phyloP scores from a whole-genome alignment of 2,797 vertebrate species.

The Paedocypris micromegethes region DNA sequence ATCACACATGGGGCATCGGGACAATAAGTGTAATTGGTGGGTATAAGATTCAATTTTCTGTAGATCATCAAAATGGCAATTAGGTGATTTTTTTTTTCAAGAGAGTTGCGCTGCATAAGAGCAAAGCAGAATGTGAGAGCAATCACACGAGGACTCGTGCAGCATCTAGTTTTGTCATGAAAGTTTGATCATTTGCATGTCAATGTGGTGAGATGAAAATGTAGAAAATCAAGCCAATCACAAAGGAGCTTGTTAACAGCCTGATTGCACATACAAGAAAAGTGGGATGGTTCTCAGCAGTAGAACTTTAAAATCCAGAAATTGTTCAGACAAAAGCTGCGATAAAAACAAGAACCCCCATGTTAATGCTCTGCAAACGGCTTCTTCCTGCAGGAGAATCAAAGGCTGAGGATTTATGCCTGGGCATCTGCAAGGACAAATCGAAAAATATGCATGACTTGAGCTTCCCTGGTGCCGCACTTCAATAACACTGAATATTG shows the following conservation, averaged over 20 bases:
- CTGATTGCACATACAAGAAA: slow-evolving; percentile 1
- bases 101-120: slow-evolving; percentile 8
- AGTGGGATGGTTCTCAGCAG: neutral
- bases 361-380: slow-evolving; percentile 8
- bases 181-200: slow-evolving; percentile 29
- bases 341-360: neutral
- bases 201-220: slow-evolving; percentile 29
- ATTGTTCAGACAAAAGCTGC: slow-evolving; percentile 8
- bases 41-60: slow-evolving; percentile 30
- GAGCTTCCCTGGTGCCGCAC: slow-evolving; percentile 25
- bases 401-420: slow-evolving; percentile 33
- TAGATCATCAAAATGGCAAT: slow-evolving; percentile 34
- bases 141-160: slow-evolving; percentile 20
- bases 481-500: slow-evolving; percentile 40
- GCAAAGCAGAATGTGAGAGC: slow-evolving; percentile 19
- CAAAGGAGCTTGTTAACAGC: slow-evolving; percentile 17
- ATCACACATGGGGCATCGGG: slow-evolving; percentile 25
- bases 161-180: slow-evolving; percentile 24
- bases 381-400: slow-evolving; percentile 17
- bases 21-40: slow-evolving; percentile 17
- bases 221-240: slow-evolving; percentile 23
- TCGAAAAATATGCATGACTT: slow-evolving; percentile 40
- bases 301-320: neutral
- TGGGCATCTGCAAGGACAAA: slow-evolving; percentile 25
- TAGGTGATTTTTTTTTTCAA: slow-evolving; percentile 17